Base-by-base conservation (phyloP, 2,113 vertebrate species). In the Telmatochromis bifrenatus region DNA sequence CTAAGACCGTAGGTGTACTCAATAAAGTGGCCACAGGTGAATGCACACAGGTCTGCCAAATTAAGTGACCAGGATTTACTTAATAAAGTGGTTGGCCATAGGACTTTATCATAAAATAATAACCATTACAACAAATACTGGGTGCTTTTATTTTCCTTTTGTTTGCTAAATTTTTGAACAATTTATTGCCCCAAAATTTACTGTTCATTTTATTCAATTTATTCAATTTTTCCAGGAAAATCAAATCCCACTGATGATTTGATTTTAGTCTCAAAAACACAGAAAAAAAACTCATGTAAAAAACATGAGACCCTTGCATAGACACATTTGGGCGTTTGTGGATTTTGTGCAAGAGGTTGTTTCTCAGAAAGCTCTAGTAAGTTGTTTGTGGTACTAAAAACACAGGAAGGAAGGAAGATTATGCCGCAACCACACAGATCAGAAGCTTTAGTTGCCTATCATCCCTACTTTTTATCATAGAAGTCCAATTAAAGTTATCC, bases 321-420 rank as follows among this genome's bases (percentile, higher is more conserved):
- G 56, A 33, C 60, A 35, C 60, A 65, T 65, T n/a, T 35, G 6
- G 17, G 17, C 2, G 17, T 35, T 65, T 65, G 33, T 37, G 33
- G 17, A 65, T n/a, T 7, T 37, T 65, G 17, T 37, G 47, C 49
- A 39, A 79, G 4, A 23, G 14, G 23, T 21, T 21, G 11, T 65
- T 83, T 86, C 86, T 84, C 21, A 87, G 84, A 87, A 87, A 83
- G 6, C n/a, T 31, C 31, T 31, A 31, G 31, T 31, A 6, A 58
- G 21, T 6, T n/a, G 45, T 37, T n/a, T 9, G 68, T 39, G 91
- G 62, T 11, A 62, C 13, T 1, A 23, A 23, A 31, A 26, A 15
- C 7, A 13, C 4, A 49, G 54, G 83, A 1, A 81, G 9, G 58
- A 85, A 84, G 87, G 83, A 89, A 77, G 37, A 92, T 7, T 3